These are phyloP conservation scores for Neoscelio sp. DNA, from an alignment of 2,888 invertebrate species.

Conservation along the genomic window DNA sequence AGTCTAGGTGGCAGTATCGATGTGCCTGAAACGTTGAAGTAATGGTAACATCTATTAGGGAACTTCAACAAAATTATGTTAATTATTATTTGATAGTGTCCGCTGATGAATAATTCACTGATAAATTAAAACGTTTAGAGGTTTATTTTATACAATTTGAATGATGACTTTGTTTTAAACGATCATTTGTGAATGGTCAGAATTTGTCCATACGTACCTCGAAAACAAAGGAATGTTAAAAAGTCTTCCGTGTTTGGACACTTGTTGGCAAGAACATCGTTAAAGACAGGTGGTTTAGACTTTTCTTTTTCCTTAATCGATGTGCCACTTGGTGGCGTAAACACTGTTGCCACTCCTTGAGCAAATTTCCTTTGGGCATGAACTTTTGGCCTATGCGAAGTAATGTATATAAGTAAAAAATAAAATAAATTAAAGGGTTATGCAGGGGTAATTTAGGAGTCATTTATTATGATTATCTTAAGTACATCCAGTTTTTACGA, in stretches of 20 bases:
- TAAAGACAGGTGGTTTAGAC: constrained; percentile 84
- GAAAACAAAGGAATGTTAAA: constrained; percentile 92
- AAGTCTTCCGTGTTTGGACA: constrained; percentile 94
- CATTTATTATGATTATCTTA: not conserved
- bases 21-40: constrained; percentile 85
- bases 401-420: too few relatives aligned
- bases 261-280: constrained; percentile 87
- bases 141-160: too few relatives aligned
- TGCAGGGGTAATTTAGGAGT: too few relatives aligned
- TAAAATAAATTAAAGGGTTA: constrained; percentile 5
- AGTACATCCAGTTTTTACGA: too few relatives aligned
- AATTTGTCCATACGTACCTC: constrained; percentile 87
- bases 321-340: constrained; percentile 85
- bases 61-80: too few relatives aligned
- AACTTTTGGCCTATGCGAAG: constrained; percentile 92
- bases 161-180: too few relatives aligned
- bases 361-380: constrained; percentile 95
- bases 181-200: too few relatives aligned
- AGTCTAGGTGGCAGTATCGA: constrained; percentile 89
- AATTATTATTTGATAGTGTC: too few relatives aligned
- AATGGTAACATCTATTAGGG: too few relatives aligned
- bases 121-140: too few relatives aligned
- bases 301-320: constrained; percentile 87
- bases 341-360: constrained; percentile 88
- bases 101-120: too few relatives aligned